Base-by-base conservation (phyloP, 2,888 invertebrate species). In the Coelogynopora nodosa region DNA sequence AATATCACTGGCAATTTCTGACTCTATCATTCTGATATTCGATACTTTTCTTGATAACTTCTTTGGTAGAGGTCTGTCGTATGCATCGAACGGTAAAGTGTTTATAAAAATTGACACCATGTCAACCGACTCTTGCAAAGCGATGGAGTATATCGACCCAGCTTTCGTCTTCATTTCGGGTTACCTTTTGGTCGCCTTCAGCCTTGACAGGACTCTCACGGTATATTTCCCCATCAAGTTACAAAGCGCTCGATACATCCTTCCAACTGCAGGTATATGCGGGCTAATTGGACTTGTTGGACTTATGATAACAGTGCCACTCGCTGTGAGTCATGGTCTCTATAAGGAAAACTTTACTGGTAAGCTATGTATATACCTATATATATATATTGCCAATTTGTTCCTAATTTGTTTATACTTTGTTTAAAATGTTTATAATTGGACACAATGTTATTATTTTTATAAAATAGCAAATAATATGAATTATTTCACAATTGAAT, bases 1-100 rank as follows among this genome's bases (percentile, higher is more conserved):
- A n/a, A 80, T 80, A 23, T 80, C 81, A 27, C 81, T 80, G 81
- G 81, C 81, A 10, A 80, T 80, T 23, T 80, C 81, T 23, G 81
- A 80, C 81, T 23, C 81, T 10, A 10, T 80, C 23, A 27, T 80
- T 10, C n/a, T 80, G 23, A n/a, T 80, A 13, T 80, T n/a, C 81
- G 23, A 80, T 23, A 80, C 81, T 10, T 23, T 80, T 10, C 27
- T 80, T 10, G 81, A 80, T 80, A 23, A 80, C 81, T 80, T 80
- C 81, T 80, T 80, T 80, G 81, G 81, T 23, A 10, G 81, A 10
- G 81, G 81, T 10, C 81, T 80, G 10, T 27, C 23, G 13, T 80
- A 80, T n/a, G 81, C 81, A 5, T 23, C 81, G 10, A 27, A n/a
- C 23, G n/a, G n/a, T 10, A 10, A 27, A 10, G 10, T 80, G 5